These are phyloP conservation scores for Poeciliopsis turneri DNA, from an alignment of 2,797 vertebrate genomes.

Conservation along the genomic window DNA sequence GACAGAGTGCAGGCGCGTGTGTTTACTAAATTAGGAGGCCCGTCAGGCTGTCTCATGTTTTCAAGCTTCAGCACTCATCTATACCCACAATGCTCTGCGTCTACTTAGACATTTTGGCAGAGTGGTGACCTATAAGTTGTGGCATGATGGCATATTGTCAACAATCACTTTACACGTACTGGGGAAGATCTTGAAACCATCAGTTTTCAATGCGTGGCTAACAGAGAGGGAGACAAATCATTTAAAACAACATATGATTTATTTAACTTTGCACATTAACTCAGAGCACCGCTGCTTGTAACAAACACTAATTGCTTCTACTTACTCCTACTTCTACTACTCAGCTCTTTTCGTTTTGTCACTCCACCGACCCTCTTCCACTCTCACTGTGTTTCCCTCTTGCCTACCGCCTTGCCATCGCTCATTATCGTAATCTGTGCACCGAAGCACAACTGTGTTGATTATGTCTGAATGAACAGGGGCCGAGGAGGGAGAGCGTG, in stretches of 20 bases:
- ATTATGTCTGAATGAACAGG: slow-evolving; percentile 56
- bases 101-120: slow-evolving; percentile 51
- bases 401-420: slow-evolving; percentile 71
- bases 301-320: slow-evolving; percentile 61
- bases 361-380: slow-evolving; percentile 33
- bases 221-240: slow-evolving; percentile 8
- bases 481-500: slow-evolving; percentile 35
- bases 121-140: slow-evolving; percentile 49
- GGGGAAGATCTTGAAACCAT: slow-evolving; percentile 19
- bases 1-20: slow-evolving; percentile 10
- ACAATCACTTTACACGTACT: slow-evolving; percentile 32
- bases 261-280: slow-evolving; percentile 22
- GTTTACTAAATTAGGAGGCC: slow-evolving; percentile 36
- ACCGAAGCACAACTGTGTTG: slow-evolving; percentile 60
- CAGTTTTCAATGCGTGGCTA: slow-evolving; percentile 1
- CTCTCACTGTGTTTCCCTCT: slow-evolving; percentile 48
- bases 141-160: slow-evolving; percentile 36
- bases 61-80: slow-evolving; percentile 44
- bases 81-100: slow-evolving; percentile 63
- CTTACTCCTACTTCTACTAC: slow-evolving; percentile 43
- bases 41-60: slow-evolving; percentile 54
- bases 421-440: slow-evolving; percentile 70
- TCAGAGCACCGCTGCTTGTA: slow-evolving; percentile 14
- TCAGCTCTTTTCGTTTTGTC: slow-evolving; percentile 52
- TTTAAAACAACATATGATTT: slow-evolving; percentile 3